These are phyloP conservation scores for Aphidoletes aphidimyza DNA, from an alignment of 2,888 invertebrate species.

Conservation along the genomic window DNA sequence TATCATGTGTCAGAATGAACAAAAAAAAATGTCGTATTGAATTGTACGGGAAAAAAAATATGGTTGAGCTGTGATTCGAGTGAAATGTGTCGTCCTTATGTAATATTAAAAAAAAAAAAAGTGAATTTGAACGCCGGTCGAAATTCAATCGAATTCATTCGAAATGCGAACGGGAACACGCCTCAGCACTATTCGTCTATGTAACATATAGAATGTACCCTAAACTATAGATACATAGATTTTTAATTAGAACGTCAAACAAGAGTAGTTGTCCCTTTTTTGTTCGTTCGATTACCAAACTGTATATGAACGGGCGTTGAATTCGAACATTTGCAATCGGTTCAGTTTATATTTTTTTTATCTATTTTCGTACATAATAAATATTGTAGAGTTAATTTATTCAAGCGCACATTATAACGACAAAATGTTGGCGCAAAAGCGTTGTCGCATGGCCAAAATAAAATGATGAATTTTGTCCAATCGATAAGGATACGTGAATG, in stretches of 20 bases:
- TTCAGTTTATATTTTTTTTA: constrained; percentile 7
- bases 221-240: constrained; percentile 26
- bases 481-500: constrained; percentile 35
- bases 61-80: too few species aligned
- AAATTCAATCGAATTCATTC: constrained; percentile 1
- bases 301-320: constrained; percentile 4
- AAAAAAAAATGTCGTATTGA: too few species aligned
- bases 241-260: constrained; percentile 20
- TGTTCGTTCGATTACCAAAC: neutral
- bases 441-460: constrained; percentile 1
- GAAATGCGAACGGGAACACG: neutral
- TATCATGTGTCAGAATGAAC: too few species aligned
- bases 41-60: too few species aligned
- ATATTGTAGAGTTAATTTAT: constrained; percentile 43
- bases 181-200: constrained; percentile 27
- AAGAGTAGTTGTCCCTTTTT: constrained; percentile 2
- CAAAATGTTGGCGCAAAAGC: constrained; percentile 20
- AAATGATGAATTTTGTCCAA: constrained; percentile 47
- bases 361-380: constrained; percentile 35
- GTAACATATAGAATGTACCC: neutral
- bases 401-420: constrained; percentile 13
- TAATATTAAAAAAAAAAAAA: too few species aligned
- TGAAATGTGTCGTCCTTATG: neutral
- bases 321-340: neutral
- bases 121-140: neutral